Percentiles rank a stretch among this genome's conserved stretches.
These are phyloP conservation scores for Lanius ludovicianus DNA, from an alignment of 2,113 vertebrate species.

Conservation along the genomic window DNA sequence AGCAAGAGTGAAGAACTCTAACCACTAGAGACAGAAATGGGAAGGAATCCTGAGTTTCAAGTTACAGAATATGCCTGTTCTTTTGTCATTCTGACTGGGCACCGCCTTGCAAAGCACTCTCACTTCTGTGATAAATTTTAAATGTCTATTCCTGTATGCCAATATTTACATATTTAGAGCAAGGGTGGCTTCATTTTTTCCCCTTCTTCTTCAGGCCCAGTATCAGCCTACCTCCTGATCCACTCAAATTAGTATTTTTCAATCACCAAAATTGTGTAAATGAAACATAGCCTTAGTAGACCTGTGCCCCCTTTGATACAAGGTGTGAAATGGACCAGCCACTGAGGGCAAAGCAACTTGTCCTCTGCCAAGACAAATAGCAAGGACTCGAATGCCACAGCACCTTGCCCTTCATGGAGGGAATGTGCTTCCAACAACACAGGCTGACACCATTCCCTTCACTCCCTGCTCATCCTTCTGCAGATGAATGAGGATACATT, in stretches of 20 bases:
- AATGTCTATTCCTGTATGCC: background rate
- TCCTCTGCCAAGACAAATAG: background rate
- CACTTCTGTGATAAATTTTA: conserved; percentile 18
- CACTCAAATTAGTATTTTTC: background rate
- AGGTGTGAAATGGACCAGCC: background rate
- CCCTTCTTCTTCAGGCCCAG: background rate
- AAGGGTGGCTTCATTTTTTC: fast-evolving
- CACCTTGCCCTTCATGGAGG: background rate
- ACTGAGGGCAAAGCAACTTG: fast-evolving
- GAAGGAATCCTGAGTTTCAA: conserved; percentile 51
- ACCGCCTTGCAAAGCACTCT: background rate
- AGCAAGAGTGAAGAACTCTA: conserved; percentile 63
- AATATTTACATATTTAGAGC: background rate
- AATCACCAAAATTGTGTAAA: background rate
- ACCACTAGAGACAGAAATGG: conserved; percentile 63
- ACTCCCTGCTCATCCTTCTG: background rate
- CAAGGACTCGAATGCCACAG: background rate
- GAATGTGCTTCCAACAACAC: background rate
- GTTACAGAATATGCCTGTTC: conserved; percentile 35
- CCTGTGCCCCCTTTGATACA: background rate
- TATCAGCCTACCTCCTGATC: background rate
- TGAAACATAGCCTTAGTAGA: background rate
- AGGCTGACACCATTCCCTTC: background rate
- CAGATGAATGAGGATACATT: background rate
- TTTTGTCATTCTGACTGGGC: background rate